Base-by-base conservation (phyloP, 1,140 invertebrate species). In the Chymomyza costata region DNA sequence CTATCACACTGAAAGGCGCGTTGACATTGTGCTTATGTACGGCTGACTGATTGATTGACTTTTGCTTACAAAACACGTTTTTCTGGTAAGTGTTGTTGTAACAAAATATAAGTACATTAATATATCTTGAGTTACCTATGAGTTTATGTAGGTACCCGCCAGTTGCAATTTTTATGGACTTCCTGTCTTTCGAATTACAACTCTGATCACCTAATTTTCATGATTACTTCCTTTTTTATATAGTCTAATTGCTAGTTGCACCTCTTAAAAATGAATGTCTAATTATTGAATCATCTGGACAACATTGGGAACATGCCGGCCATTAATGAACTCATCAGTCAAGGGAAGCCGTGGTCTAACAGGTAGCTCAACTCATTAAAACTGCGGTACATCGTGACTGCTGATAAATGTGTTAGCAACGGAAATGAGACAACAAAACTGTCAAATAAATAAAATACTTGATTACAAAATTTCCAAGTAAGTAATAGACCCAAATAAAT, bases 401-500 rank as follows among this genome's bases (percentile, higher is more conserved):
- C 21, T 25, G 21, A 25, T 8, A 25, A 25, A 25, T 25, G 21
- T 25, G 21, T 25, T 25, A 25, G 21, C 34, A 56, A 40, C 71
- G 71, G 71, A 78, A 80, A 63, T 78, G 73, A 78, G 66, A 66
- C 54, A 51, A 53, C 66, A 66, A 37, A 78, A 78, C 50, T 11
- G 30, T 45, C 39, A 28, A 21, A 51, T 49, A 51, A 41, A 51
- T 31, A 65, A 30, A 51, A 55, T 52, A 65, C 52, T 78, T 66
- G 57, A 70, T 78, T 78, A 70, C 66, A 59, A 63, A 78, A 62
- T 65, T 50, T 53, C 59, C 56, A 53, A 66, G 61, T 59, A 76
- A 76, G 71, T 71, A 78, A n/a, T n/a, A n/a, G 78, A 80, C 80
- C 71, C 80, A 80, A 71, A 71, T 80, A 50, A 59, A 59, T 55